Percentiles rank a stretch among this genome's conserved stretches.
Evolutionary conservation across 1,140 invertebrate species (phyloP).

Genomic region (Zaprionus africanus): DNA sequence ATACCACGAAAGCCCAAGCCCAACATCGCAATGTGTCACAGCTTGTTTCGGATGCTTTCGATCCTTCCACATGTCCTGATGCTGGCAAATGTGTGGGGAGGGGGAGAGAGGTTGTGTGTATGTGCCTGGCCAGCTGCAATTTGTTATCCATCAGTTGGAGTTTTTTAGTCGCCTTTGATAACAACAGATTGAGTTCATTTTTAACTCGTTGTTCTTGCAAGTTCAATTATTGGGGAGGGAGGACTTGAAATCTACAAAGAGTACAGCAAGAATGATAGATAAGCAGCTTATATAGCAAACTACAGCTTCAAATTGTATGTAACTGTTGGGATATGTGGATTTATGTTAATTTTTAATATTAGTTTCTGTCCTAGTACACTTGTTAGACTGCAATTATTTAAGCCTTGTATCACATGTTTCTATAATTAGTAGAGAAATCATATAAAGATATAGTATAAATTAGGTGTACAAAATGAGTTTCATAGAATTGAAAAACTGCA

Average conservation of each 20-base stretch:
- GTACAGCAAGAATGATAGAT: background rate
- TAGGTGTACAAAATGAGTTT: too few species aligned
- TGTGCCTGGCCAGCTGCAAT: slow-evolving; percentile 52
- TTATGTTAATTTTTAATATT: background rate
- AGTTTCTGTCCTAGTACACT: background rate
- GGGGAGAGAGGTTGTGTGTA: background rate
- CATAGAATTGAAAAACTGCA: background rate
- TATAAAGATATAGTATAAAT: too few species aligned
- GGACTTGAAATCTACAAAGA: background rate
- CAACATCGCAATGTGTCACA: slow-evolving; percentile 59
- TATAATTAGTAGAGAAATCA: too few species aligned
- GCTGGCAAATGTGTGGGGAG: background rate
- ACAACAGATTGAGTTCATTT: slow-evolving; percentile 9
- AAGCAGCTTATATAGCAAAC: background rate
- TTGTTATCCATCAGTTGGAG: slow-evolving; percentile 60
- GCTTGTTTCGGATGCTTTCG: slow-evolving; percentile 35
- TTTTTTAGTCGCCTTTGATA: slow-evolving; percentile 39
- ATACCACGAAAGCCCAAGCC: slow-evolving; percentile 41
- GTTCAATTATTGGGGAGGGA: background rate
- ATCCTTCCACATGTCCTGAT: slow-evolving; percentile 4
- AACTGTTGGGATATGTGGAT: background rate
- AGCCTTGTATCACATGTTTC: too few species aligned
- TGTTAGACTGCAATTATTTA: background rate
- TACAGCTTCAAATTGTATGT: background rate
- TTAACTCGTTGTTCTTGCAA: background rate